A percentile compares a stretch with the other conserved stretches of the same genome.
These are phyloP conservation scores for Gymnocephalus cernua DNA, from an alignment of 2,113 vertebrate genomes.

Conservation along the genomic window DNA sequence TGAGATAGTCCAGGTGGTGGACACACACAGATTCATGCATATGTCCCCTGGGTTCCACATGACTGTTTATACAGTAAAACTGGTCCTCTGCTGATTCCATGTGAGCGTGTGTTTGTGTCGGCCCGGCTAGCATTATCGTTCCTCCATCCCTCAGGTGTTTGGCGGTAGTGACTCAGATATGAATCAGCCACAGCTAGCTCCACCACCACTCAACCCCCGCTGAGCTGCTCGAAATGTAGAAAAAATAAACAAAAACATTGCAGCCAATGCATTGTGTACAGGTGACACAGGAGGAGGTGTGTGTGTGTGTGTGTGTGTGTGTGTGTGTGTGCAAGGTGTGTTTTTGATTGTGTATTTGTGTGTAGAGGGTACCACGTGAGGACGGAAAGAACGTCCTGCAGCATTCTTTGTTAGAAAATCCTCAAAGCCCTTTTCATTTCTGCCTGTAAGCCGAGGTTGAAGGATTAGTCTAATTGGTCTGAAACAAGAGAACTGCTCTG, in stretches of 20 bases:
- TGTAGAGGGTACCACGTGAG: constrained; percentile 42
- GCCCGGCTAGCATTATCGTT: constrained; percentile 29
- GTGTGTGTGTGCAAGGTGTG: constrained; percentile 20
- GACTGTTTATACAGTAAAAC: constrained; percentile 53
- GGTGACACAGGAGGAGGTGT: constrained; percentile 53
- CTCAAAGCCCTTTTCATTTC: constrained; percentile 76
- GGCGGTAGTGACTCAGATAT: constrained; percentile 56
- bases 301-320: not conserved
- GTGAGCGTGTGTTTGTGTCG: constrained; percentile 11
- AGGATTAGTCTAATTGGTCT: constrained; percentile 78
- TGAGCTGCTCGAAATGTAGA: constrained; percentile 54
- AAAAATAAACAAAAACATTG: not conserved
- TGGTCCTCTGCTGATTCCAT: constrained; percentile 41
- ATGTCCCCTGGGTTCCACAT: constrained; percentile 40
- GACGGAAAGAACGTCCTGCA: constrained; percentile 58
- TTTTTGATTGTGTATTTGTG: constrained; percentile 28
- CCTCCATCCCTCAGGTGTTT: constrained; percentile 67
- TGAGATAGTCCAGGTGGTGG: constrained; percentile 50
- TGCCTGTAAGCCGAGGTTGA: constrained; percentile 73
- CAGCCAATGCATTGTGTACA: constrained; percentile 29
- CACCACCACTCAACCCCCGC: constrained; percentile 54
- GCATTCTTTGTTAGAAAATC: constrained; percentile 79
- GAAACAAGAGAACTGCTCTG: constrained; percentile 72
- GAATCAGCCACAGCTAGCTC: constrained; percentile 59
- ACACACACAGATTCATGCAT: constrained; percentile 47